phyloP scores from a whole-genome alignment of 2,113 vertebrate genomes.

The Oncorhynchus masou region DNA sequence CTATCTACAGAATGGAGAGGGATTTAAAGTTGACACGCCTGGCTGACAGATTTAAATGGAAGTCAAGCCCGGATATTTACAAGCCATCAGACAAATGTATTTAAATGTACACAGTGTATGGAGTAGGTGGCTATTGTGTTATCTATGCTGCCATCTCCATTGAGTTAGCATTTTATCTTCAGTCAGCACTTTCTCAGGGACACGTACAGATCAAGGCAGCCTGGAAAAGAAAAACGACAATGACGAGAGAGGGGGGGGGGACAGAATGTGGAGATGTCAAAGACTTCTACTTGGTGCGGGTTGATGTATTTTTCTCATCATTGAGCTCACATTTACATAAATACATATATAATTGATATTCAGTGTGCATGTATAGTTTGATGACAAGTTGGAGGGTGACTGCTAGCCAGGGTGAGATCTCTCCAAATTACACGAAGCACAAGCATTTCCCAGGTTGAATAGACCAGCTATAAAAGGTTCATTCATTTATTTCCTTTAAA shows the following conservation, averaged over 20 bases:
- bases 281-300: neutral
- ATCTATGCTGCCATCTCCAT: constrained; percentile 41
- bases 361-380: neutral
- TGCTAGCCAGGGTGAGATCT: constrained; percentile 4
- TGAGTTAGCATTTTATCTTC: constrained; percentile 45
- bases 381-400: constrained; percentile 4
- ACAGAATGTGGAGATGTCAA: neutral
- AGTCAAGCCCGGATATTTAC: constrained; percentile 33
- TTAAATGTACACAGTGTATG: constrained; percentile 38
- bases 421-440: constrained; percentile 13
- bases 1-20: neutral
- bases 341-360: neutral
- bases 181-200: constrained; percentile 47
- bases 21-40: constrained; percentile 21
- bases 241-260: constrained; percentile 1
- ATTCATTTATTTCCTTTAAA: constrained; percentile 78
- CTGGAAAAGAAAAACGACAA: constrained; percentile 7
- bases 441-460: constrained; percentile 49
- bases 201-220: constrained; percentile 14
- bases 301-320: neutral
- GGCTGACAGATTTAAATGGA: constrained; percentile 34
- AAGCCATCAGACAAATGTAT: constrained; percentile 44
- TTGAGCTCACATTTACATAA: constrained; percentile 20
- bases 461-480: constrained; percentile 65
- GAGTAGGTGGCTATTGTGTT: constrained; percentile 32